Conservation (phyloP, 2,113 vertebrate genomes). For the Eudyptes chrysolophus region DNA sequence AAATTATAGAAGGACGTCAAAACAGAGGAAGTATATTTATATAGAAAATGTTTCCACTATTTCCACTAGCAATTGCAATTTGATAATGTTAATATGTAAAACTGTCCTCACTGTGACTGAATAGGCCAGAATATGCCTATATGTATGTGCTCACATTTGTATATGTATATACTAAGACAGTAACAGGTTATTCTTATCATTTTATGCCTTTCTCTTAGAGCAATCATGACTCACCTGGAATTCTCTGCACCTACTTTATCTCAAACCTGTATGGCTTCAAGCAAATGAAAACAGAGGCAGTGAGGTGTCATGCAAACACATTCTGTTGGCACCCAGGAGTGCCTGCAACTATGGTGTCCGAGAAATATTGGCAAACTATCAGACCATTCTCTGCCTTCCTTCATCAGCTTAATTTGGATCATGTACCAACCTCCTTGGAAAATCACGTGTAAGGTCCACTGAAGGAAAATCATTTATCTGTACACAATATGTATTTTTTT, state of each 20-base stretch:
- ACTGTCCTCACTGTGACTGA: neutral
- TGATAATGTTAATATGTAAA: neutral
- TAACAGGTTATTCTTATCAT: neutral
- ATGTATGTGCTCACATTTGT: neutral
- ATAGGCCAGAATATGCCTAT: neutral
- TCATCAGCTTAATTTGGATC: neutral
- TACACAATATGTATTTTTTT: neutral
- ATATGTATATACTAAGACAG: neutral
- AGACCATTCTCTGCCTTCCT: neutral
- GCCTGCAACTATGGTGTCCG: neutral
- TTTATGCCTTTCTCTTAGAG: neutral
- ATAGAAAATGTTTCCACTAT: neutral
- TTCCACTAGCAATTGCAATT: neutral
- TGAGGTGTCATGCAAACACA: neutral
- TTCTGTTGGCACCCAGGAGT: neutral
- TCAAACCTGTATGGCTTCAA: neutral
- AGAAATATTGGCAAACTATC: neutral
- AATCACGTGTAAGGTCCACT: neutral
- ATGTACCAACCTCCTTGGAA: neutral
- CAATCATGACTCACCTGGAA: neutral
- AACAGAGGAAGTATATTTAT: neutral
- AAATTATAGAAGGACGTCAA: neutral
- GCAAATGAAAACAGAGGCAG: neutral
- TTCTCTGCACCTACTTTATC: neutral
- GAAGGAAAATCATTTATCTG: neutral